phyloP scores from a whole-genome alignment of 1,140 invertebrate species.

The Bombus sylvicola region DNA sequence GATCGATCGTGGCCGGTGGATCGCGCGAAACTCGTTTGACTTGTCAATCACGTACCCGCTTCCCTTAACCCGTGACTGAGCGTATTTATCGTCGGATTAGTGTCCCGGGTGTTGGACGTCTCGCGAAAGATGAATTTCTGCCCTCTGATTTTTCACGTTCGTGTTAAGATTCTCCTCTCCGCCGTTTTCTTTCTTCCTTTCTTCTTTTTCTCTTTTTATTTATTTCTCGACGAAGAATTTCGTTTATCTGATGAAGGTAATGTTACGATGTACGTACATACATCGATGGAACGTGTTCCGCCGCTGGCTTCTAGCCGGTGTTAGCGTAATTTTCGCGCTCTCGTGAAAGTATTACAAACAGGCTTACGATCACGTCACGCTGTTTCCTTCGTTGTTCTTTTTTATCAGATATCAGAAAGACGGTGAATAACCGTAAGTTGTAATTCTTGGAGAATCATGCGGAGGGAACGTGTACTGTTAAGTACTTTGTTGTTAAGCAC shows the following conservation, averaged over 20 bases:
- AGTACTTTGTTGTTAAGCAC: neutral
- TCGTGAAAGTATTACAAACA: neutral
- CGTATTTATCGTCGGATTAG: conserved; percentile 53
- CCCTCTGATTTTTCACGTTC: conserved; percentile 16
- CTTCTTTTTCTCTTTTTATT: neutral
- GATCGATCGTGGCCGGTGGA: conserved; percentile 36
- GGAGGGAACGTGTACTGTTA: neutral
- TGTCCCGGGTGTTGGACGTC: conserved; percentile 15
- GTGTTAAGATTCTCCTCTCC: neutral
- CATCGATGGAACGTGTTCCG: neutral
- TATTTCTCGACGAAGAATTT: neutral
- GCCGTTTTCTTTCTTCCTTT: neutral
- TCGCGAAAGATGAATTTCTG: conserved; percentile 27
- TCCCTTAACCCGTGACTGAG: conserved; percentile 49
- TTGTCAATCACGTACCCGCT: conserved; percentile 41
- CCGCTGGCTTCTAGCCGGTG: neutral
- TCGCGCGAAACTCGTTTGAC: conserved; percentile 46
- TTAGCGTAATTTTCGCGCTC: conserved; percentile 18
- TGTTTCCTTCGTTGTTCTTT: neutral
- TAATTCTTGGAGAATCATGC: neutral
- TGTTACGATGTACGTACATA: neutral
- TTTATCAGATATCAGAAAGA: conserved; percentile 8
- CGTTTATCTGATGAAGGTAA: conserved; percentile 31
- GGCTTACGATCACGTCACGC: conserved; percentile 9
- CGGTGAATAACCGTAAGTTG: conserved; percentile 9